phyloP scores from a whole-genome alignment of 1,140 invertebrate species.

The Drosophila neocordata region DNA sequence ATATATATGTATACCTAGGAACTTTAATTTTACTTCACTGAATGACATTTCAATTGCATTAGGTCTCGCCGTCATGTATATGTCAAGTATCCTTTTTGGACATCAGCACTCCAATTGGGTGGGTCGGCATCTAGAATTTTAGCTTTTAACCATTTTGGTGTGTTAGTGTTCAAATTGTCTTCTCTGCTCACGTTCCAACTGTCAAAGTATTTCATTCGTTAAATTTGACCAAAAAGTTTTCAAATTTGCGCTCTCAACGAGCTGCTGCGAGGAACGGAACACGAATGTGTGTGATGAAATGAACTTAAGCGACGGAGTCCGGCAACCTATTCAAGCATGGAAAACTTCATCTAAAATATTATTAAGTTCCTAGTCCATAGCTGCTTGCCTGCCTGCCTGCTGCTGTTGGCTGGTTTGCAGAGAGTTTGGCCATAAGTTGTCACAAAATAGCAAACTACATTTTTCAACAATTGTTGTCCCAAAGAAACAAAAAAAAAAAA shows the following conservation, averaged over 20 bases:
- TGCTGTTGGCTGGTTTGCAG: neutral
- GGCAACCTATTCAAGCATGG: conserved; percentile 18
- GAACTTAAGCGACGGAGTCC: neutral
- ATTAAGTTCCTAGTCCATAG: conserved; percentile 20
- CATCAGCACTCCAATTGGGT: neutral
- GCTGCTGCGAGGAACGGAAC: neutral
- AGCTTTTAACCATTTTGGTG: neutral
- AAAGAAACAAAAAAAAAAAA: neutral
- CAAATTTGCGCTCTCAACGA: conserved; percentile 26
- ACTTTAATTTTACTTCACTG: neutral
- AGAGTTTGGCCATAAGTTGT: neutral
- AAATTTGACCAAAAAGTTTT: conserved; percentile 43
- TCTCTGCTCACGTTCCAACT: conserved; percentile 34
- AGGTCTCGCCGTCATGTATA: neutral
- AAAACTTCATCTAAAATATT: conserved; percentile 34
- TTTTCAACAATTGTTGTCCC: neutral
- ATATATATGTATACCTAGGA: too few species aligned
- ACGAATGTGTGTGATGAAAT: conserved; percentile 21
- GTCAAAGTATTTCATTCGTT: conserved; percentile 45
- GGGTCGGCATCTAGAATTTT: too few species aligned
- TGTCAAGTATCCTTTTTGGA: conserved; percentile 6
- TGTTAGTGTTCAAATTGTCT: conserved; percentile 2
- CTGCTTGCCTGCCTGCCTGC: too few species aligned
- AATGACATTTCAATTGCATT: conserved; percentile 9
- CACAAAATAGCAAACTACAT: neutral